Evolutionary conservation across 2,797 vertebrate genomes (phyloP), one percentile per base, ranked within the genome.

Genomic region (Danionella dracula): DNA sequence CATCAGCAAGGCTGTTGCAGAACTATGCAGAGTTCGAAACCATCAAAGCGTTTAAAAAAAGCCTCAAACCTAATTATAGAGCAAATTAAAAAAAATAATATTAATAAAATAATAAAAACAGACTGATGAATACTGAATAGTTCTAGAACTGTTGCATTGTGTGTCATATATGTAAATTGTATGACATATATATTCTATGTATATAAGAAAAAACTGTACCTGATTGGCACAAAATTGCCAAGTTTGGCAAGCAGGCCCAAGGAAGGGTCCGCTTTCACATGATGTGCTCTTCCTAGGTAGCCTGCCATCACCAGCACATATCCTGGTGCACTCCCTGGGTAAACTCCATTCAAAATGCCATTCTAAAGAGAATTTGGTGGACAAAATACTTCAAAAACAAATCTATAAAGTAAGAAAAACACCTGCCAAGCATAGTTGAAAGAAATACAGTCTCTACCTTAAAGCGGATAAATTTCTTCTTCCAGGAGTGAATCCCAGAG

Each of bases 401-500:
- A 3, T 6, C 23, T 27, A 6, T 27, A 27, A 27, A 27, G 23
- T 27, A 3, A 27, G 6, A 6, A 6, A 27, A 27, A 27, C n/a
- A n/a, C n/a, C n/a, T n/a, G 23, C 3, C 23, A 27, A 27, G 8
- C 1, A 44, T 9, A 9, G 17, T 9, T 34, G 8, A 38, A 61
- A 16, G 34, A 61, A 35, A 41, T 16, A 20, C 4, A 40, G 44
- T 37, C 38, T 4, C 0, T 46, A 98, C 97, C 96, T 96, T 99
- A 82, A 99, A 95, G 67, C 95, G 88, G 79, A 95, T 92, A 81
- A 97, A 97, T 80, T 93, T 94, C 87, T 97, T 99, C 75, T 99
- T 99, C 97, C 97, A 99, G 20, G 96, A 96, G 60, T 98, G 91
- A 21, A 98, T 82, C 55, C 95, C 97, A 0, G 97, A 99, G 0